Base-by-base conservation (phyloP, 1,140 invertebrate genomes). In the Trachymyrmex septentrionalis region DNA sequence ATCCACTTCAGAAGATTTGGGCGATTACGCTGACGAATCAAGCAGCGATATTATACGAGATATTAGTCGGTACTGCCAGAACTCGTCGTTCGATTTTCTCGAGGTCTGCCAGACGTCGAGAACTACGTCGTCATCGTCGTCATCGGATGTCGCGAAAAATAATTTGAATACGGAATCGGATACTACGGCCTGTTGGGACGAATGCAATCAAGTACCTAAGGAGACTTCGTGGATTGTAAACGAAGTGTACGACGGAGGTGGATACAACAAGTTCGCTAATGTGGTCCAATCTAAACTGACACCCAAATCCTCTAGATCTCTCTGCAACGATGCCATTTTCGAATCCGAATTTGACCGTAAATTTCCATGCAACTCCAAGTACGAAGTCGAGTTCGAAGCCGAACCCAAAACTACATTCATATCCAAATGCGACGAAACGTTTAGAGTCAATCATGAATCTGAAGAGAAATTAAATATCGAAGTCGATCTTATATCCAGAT, bases 1-100 rank as follows among this genome's bases (percentile, higher is more conserved):
- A 19, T 81, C 96, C 96, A 88, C 97, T 57, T 75, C 69, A 19
- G 69, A 75, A 44, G 80, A 98, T 92, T 94, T 98, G 61, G 97
- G 97, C 3, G 97, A 97, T 88, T 98, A 98, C 88, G 97, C 97
- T 0, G 97, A 98, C 91, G 97, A 97, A 92, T 93, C 97, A 5
- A 96, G 96, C 82, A 97, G 97, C 91, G 97, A 97, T 91, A 94
- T 98, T 48, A 95, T 97, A 63, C 96, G 97, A 78, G 97, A 98
- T 94, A 97, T 98, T 66, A 97, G 98, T 91, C 96, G 97, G 92
- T 97, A 96, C 75, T 93, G 92, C 76, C 90, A 92, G 19, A 92
- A 90, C 80, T 82, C 80, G 55, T 84, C 80, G 55, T 84, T 84
- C 38, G 80, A 75, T 57, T 61, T 80, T 44, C 9, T 84, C 38